Percentiles rank a stretch among this genome's conserved stretches.
phyloP scores from a whole-genome alignment of 64 coral and sea anemone genomes.

The Anthopleura sola region DNA sequence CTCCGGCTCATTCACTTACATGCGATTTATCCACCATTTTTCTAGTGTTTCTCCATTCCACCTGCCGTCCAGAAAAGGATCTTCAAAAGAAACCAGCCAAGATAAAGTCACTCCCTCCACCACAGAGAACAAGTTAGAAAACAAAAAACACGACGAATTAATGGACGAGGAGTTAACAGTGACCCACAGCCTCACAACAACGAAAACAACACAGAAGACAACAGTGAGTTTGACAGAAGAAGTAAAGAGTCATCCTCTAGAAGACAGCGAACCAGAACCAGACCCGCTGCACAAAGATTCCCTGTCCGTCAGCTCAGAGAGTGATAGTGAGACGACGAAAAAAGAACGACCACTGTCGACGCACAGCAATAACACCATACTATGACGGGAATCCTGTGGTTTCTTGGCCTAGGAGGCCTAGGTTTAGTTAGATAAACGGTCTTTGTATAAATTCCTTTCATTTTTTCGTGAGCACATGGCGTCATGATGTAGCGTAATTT shows the following conservation, averaged over 20 bases:
- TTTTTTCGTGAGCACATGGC: neutral
- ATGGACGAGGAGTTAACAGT: neutral
- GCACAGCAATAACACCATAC: neutral
- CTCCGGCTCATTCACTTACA: neutral
- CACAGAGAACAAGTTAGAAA: neutral
- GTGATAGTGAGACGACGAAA: neutral
- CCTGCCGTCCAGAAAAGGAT: neutral
- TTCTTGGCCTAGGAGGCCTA: neutral
- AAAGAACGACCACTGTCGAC: constrained; percentile 5
- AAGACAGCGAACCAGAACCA: neutral
- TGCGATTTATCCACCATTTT: neutral
- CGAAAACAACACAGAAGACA: neutral
- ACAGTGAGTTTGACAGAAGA: neutral
- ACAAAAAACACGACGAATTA: neutral
- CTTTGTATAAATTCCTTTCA: constrained; percentile 6
- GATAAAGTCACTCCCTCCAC: neutral
- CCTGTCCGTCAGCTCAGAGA: neutral
- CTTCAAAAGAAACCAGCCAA: neutral
- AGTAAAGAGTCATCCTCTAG: neutral
- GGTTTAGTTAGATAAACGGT: neutral
- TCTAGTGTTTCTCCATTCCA: neutral
- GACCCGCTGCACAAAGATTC: neutral
- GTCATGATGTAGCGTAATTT: neutral
- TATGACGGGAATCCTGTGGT: constrained; percentile 16
- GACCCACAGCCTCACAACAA: neutral